These are phyloP conservation scores for Rhineura floridana DNA, from an alignment of 2,113 vertebrate species.

Conservation along the genomic window DNA sequence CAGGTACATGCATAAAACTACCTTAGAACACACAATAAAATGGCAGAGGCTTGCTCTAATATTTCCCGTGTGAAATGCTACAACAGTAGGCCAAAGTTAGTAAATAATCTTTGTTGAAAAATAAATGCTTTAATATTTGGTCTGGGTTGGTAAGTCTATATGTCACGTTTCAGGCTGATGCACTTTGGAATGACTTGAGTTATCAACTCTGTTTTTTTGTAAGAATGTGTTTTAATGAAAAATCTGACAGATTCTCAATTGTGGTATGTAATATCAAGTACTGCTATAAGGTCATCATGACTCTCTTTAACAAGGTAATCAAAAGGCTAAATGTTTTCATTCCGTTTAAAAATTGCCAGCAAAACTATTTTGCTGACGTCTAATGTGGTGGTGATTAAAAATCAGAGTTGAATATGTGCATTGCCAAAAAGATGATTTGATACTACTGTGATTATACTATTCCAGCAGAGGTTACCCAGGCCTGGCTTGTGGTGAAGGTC, in stretches of 20 bases:
- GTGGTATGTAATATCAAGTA: slow-evolving; percentile 56
- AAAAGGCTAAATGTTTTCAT: slow-evolving; percentile 73
- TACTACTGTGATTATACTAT: slow-evolving; percentile 62
- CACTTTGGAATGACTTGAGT: slow-evolving; percentile 59
- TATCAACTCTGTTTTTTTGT: slow-evolving; percentile 58
- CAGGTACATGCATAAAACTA: not conserved
- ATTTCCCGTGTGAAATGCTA: slow-evolving; percentile 29
- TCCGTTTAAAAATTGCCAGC: slow-evolving; percentile 71
- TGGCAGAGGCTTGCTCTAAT: not conserved
- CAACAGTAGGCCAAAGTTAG: not conserved
- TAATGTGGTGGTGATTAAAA: slow-evolving; percentile 72
- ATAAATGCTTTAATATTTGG: slow-evolving; percentile 47
- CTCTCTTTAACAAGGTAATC: slow-evolving; percentile 74
- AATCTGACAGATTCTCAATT: slow-evolving; percentile 73
- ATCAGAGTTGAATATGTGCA: slow-evolving; percentile 65
- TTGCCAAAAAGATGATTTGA: slow-evolving; percentile 64
- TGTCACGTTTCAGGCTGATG: slow-evolving; percentile 37
- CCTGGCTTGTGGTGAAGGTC: slow-evolving; percentile 63
- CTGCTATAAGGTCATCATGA: slow-evolving; percentile 65
- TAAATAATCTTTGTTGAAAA: slow-evolving; percentile 36
- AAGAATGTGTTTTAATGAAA: slow-evolving; percentile 73
- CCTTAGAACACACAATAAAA: not conserved
- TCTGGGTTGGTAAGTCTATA: slow-evolving; percentile 40
- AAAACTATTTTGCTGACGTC: slow-evolving; percentile 72
- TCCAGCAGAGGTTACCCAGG: slow-evolving; percentile 45